Evolutionary conservation across 2,888 invertebrate species (phyloP), one percentile per base, ranked within the genome.

Genomic region (Melolontha melolontha): DNA sequence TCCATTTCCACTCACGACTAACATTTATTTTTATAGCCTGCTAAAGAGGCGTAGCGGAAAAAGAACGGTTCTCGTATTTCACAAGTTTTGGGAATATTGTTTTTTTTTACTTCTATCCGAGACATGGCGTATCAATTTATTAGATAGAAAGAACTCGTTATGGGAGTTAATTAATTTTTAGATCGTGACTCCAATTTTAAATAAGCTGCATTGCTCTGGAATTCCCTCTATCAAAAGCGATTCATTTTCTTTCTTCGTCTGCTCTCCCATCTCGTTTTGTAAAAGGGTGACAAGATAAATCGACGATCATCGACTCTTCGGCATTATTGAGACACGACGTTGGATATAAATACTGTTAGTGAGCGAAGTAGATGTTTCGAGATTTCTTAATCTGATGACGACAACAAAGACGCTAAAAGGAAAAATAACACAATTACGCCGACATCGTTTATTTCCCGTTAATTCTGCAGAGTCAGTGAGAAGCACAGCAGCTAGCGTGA

Each of bases 171-270:
- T 62, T 62, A 62, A 62, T 62, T 62, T 62, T 62, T 62, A 62
- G 47, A 62, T 62, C 59, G 59, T 62, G 59, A 62, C 59, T 47
- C 47, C 16, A 62, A 62, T 62, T 62, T 62, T 62, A 62, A 62
- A 62, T 8, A 42, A 16, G 4, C 41, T 41, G 10, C 55, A 41
- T 22, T n/a, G 27, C 5, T n/a, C 8, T 22, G 44, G 44, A 27
- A 22, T 57, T 55, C 55, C 42, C 14, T 8, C 44, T 22, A 57
- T 57, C 57, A 44, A 57, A 57, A 41, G 14, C 27, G 22, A 44
- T 57, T 42, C 57, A 29, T 57, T 57, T 29, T 14, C 42, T 29
- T 27, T 57, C 27, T 12, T n/a, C 22, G 7, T 7, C 7, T 12
- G 7, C n/a, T 29, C 47, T 29, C 14, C n/a, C 16, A 7, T 34